These are phyloP conservation scores for Cyprinodon tularosa DNA, from an alignment of 2,113 vertebrate species.

Conservation along the genomic window DNA sequence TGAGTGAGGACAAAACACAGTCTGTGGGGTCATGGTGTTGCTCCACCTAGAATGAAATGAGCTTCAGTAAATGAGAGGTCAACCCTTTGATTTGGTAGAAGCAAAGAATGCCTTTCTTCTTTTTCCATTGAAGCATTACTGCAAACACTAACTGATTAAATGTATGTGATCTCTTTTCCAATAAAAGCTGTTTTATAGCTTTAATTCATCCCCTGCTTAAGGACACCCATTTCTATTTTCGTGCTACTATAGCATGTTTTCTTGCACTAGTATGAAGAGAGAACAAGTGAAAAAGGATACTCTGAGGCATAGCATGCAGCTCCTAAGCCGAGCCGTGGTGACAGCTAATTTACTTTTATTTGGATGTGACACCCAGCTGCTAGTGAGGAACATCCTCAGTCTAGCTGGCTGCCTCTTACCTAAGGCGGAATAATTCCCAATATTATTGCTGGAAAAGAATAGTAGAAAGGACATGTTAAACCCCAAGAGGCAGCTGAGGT, in stretches of 20 bases:
- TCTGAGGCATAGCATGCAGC: constrained; percentile 55
- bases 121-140: background rate
- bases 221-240: constrained; percentile 28
- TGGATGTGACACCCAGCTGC: constrained; percentile 63
- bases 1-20: constrained; percentile 24
- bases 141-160: constrained; percentile 21
- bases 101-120: constrained; percentile 11
- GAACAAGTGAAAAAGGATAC: constrained; percentile 20
- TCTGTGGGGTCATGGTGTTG: constrained; percentile 26
- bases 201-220: constrained; percentile 13
- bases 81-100: constrained; percentile 30
- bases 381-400: constrained; percentile 42
- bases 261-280: constrained; percentile 24
- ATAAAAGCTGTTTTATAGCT: background rate
- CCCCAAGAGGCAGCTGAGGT: constrained; percentile 14
- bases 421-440: constrained; percentile 63
- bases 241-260: constrained; percentile 51
- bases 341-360: constrained; percentile 76
- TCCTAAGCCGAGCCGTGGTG: constrained; percentile 47
- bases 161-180: background rate
- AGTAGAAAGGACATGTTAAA: constrained; percentile 35
- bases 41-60: constrained; percentile 32
- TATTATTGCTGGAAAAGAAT: constrained; percentile 53
- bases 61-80: constrained; percentile 53
- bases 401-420: constrained; percentile 30